Percentiles rank a stretch among this genome's conserved stretches.
These are phyloP conservation scores for Ceyx erithaca DNA, from an alignment of 2,797 vertebrate genomes.

Conservation along the genomic window DNA sequence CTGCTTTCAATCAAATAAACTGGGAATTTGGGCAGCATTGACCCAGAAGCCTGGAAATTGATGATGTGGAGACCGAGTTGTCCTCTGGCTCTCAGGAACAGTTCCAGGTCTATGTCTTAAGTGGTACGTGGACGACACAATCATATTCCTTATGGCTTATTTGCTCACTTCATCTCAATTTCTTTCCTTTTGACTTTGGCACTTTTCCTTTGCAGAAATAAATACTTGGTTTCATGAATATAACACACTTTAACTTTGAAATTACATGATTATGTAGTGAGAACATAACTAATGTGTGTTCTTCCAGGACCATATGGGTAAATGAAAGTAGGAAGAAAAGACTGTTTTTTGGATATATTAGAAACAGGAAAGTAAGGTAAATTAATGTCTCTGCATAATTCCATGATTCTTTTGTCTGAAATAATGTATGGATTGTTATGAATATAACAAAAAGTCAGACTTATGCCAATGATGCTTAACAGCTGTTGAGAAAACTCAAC, in stretches of 20 bases:
- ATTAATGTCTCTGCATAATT: constrained; percentile 8
- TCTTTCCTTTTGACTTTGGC: not conserved
- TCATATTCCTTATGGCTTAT: fast-evolving
- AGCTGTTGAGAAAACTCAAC: constrained; percentile 22
- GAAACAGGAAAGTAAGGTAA: constrained; percentile 9
- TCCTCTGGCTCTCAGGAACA: not conserved
- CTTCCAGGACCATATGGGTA: not conserved
- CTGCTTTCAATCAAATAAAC: not conserved
- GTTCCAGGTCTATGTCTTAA: not conserved
- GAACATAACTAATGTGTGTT: not conserved
- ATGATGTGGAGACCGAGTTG: not conserved
- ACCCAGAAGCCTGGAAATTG: not conserved
- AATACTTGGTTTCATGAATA: fast-evolving
- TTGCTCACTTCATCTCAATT: not conserved
- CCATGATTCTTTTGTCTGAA: constrained; percentile 10
- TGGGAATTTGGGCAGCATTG: not conserved
- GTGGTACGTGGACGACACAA: fast-evolving
- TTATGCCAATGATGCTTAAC: not conserved
- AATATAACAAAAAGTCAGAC: constrained; percentile 21
- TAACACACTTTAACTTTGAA: not conserved
- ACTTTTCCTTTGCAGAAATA: not conserved
- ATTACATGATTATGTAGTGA: not conserved
- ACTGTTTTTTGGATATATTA: not conserved
- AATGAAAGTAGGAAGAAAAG: not conserved
- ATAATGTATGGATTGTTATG: constrained; percentile 18